These are phyloP conservation scores for Symphodus melops DNA, from an alignment of 2,113 vertebrate species.

Conservation along the genomic window DNA sequence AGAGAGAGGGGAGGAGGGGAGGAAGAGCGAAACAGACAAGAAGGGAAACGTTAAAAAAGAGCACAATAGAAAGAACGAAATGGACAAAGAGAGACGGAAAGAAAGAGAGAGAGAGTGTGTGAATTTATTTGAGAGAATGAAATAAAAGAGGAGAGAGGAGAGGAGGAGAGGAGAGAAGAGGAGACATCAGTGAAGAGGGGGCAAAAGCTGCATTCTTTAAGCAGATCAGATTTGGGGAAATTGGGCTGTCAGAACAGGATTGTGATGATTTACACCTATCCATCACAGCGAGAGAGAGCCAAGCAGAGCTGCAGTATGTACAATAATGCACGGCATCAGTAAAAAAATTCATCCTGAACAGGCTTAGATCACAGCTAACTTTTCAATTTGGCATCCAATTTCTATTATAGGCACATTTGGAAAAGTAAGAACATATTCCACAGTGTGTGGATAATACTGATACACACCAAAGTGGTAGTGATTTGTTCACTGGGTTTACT, in stretches of 20 bases:
- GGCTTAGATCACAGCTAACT: conserved; percentile 1
- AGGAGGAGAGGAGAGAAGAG: conserved; percentile 52
- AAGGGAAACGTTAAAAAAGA: conserved; percentile 35
- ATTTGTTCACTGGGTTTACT: not conserved
- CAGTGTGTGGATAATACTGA: too few species aligned
- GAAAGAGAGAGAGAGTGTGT: not conserved
- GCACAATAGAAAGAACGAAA: conserved; percentile 20
- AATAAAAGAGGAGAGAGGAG: conserved; percentile 35
- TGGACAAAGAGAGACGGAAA: conserved; percentile 15
- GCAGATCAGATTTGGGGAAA: conserved; percentile 99
- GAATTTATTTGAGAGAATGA: conserved; percentile 39
- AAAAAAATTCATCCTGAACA: conserved; percentile 39
- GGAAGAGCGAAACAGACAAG: conserved; percentile 26
- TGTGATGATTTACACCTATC: conserved; percentile 99
- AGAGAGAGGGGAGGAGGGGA: conserved; percentile 20
- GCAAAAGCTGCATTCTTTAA: conserved; percentile 95
- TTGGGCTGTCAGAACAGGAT: conserved; percentile 99
- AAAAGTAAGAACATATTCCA: not conserved
- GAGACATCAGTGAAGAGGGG: conserved; percentile 71
- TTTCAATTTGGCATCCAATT: conserved; percentile 8
- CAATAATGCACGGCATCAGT: conserved; percentile 64
- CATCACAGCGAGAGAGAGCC: conserved; percentile 84
- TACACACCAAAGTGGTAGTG: too few species aligned
- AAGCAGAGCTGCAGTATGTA: conserved; percentile 47
- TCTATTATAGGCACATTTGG: conserved; percentile 6